These are phyloP conservation scores for Megastigmus dorsalis DNA, from an alignment of 2,888 invertebrate species.

Conservation along the genomic window DNA sequence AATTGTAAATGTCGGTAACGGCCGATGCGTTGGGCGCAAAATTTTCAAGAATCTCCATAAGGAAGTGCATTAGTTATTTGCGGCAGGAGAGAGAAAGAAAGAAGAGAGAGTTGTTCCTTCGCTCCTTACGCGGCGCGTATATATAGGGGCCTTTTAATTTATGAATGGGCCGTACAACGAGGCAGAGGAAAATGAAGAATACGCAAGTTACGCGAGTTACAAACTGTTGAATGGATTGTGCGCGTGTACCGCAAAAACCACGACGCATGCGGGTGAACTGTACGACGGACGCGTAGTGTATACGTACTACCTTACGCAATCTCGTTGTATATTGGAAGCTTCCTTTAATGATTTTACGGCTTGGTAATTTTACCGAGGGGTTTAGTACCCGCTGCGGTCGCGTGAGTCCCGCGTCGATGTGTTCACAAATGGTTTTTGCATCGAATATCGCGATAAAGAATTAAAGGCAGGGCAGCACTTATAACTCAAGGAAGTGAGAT, in stretches of 20 bases:
- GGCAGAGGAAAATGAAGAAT: no score
- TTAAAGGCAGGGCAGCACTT: no score
- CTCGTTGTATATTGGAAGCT: constrained; percentile 23
- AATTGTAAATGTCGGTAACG: no score
- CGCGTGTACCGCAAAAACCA: constrained; percentile 14
- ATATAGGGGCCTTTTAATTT: constrained; percentile 50
- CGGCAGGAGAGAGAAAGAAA: neutral
- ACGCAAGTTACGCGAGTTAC: constrained; percentile 19
- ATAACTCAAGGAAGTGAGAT: no score
- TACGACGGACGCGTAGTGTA: constrained; percentile 14
- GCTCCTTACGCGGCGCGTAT: no score
- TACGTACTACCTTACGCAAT: constrained; percentile 15
- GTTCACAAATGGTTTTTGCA: no score
- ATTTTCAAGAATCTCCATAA: constrained; percentile 50
- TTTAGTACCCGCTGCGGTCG: constrained; percentile 6
- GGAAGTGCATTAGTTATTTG: constrained; percentile 42
- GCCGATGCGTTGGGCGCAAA: constrained; percentile 4
- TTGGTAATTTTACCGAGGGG: neutral
- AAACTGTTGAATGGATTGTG: constrained; percentile 24
- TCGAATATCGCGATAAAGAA: no score
- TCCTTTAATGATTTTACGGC: constrained; percentile 2
- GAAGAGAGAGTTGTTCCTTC: constrained; percentile 34
- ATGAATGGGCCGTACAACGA: constrained; percentile 43
- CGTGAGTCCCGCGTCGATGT: no score
- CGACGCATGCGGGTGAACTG: constrained; percentile 39